These are phyloP conservation scores for Montipora cactus DNA, from an alignment of 64 coral and sea anemone species.

Conservation along the genomic window DNA sequence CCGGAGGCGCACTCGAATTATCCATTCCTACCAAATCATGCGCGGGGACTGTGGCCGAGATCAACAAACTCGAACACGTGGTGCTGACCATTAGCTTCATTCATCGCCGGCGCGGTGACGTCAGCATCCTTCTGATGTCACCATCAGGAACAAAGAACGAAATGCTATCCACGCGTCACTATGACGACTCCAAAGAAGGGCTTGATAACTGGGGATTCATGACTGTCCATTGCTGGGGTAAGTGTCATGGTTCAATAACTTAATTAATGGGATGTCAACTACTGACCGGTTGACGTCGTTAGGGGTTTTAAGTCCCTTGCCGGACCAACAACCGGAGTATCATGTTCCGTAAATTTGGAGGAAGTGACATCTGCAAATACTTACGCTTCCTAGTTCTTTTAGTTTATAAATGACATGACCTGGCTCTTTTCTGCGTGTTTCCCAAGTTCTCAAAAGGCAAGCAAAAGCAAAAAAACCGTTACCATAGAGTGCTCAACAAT, in stretches of 20 bases:
- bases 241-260: background rate
- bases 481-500: too few relatives aligned
- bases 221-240: constrained; percentile 99
- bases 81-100: constrained; percentile 97
- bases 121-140: constrained; percentile 91
- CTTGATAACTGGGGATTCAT: constrained; percentile 99
- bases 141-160: constrained; percentile 99
- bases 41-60: constrained; percentile 72
- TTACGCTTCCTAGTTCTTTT: too few relatives aligned
- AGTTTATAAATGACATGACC: too few relatives aligned
- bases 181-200: constrained; percentile 98
- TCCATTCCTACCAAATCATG: constrained; percentile 89
- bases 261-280: too few relatives aligned
- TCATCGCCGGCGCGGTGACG: constrained; percentile 97
- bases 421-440: too few relatives aligned
- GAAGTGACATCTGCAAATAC: too few relatives aligned
- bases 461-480: too few relatives aligned
- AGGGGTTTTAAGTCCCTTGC: too few relatives aligned
- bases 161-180: constrained; percentile 96
- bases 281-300: too few relatives aligned
- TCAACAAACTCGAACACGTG: constrained; percentile 93
- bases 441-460: too few relatives aligned
- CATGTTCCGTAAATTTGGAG: too few relatives aligned
- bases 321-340: too few relatives aligned
- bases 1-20: constrained; percentile 79